Base-by-base conservation (phyloP, 2,797 vertebrate genomes). In the Lagorchestes hirsutus region DNA sequence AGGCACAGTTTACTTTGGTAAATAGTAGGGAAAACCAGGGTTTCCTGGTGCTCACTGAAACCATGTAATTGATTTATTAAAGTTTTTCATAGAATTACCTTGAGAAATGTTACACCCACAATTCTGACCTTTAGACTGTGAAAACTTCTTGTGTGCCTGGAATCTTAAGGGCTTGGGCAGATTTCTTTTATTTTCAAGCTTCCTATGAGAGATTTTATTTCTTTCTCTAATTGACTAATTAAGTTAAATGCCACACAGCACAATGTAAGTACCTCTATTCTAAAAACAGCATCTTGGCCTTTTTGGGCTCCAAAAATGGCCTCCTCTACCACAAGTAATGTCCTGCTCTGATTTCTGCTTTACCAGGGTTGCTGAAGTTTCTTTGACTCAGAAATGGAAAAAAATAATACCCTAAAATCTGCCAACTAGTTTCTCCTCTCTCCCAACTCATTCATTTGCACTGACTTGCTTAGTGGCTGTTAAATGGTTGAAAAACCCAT, bases 201-300 rank as follows among this genome's bases (percentile, higher is more conserved):
- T 97, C 74, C 93, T 97, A 96, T 96, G 93, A 95, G 46, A 96
- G 16, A 56, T 54, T 97, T 98, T 98, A 94, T 92, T 95, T 93
- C 74, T 97, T 95, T 94, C 91, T 98, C 16, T 98, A 96, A 95
- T 97, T 98, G 94, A 93, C 58, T 97, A 96, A 97, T 95, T 96
- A 97, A 97, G 55, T 95, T 96, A 98, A 98, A 98, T 96, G 34
- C 22, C 55, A 96, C 54, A 96, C 62, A 54, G 62, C 95, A 40
- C 94, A 97, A 67, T 67, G 40, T 92, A 97, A 97, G 94, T 29
- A 28, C 62, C 31, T 97, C 92, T 96, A 57, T 96, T 97, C 96
- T 94, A 96, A 97, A 98, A 98, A 93, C 46, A 97, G 59, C 34
- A 95, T 94, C 94, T 62, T 29, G 91, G 58, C 74, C 97, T 98